A percentile compares a stretch with the other conserved stretches of the same genome.
These are phyloP conservation scores for Tipula helvola DNA, from an alignment of 2,888 invertebrate genomes.

Conservation along the genomic window DNA sequence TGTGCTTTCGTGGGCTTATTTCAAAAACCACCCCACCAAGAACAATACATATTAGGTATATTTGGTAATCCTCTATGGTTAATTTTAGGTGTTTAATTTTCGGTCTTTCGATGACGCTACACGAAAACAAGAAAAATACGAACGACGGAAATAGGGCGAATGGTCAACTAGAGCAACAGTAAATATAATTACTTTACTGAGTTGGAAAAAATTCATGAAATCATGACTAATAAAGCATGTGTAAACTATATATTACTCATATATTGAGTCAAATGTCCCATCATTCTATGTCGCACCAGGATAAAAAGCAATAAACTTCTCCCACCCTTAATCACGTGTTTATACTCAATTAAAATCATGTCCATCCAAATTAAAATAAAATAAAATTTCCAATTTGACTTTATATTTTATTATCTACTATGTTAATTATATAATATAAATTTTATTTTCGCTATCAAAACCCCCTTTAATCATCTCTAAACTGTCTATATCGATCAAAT, in stretches of 20 bases:
- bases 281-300: not conserved
- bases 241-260: not conserved
- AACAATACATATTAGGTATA: no score
- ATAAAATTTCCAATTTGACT: not conserved
- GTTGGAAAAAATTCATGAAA: no score
- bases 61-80: no score
- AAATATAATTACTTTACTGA: no score
- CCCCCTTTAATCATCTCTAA: not conserved
- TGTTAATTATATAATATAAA: not conserved
- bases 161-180: no score
- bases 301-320: not conserved
- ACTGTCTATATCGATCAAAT: not conserved
- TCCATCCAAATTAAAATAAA: not conserved
- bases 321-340: not conserved
- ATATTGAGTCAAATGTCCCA: not conserved
- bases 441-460: not conserved
- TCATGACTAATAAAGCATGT: no score
- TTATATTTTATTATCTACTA: not conserved
- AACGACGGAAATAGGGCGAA: no score
- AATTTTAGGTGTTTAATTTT: no score
- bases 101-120: no score
- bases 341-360: not conserved
- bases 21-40: no score
- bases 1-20: no score
- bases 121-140: no score